Evolutionary conservation across 2,797 vertebrate species (phyloP).

Genomic region (Schizopygopsis malacanthus): DNA sequence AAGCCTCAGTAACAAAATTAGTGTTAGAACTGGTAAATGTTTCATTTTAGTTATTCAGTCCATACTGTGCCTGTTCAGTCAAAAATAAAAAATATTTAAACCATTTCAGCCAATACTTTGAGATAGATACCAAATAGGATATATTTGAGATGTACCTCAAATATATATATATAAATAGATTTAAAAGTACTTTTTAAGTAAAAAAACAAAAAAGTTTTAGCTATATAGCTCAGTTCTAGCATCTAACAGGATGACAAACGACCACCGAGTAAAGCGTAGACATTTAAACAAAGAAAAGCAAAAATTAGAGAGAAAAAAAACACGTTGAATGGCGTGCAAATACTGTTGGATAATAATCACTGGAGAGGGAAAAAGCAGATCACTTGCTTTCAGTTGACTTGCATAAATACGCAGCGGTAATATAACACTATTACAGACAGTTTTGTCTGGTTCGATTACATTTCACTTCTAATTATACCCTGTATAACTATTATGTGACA

Average conservation of each 20-base stretch:
- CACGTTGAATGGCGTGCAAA: background rate
- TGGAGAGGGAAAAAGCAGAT: background rate
- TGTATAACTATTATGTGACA: too few relatives aligned
- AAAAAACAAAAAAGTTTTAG: background rate
- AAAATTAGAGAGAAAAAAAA: background rate
- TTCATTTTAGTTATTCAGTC: background rate
- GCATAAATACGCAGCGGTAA: conserved; percentile 41
- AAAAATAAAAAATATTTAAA: too few relatives aligned
- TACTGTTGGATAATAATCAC: background rate
- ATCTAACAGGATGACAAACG: conserved; percentile 7
- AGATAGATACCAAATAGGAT: too few relatives aligned
- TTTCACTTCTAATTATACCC: too few relatives aligned
- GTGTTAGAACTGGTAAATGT: background rate
- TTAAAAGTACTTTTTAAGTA: background rate
- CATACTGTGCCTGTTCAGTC: background rate
- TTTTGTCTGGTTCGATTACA: too few relatives aligned
- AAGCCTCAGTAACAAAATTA: background rate
- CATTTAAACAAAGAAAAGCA: background rate
- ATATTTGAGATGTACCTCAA: background rate
- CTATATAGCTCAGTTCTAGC: background rate
- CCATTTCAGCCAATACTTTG: background rate
- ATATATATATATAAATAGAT: background rate
- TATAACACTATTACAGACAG: conserved; percentile 34
- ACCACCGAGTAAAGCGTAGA: background rate
- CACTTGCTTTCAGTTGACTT: conserved; percentile 1